Percentiles rank a stretch among this genome's conserved stretches.
phyloP scores from a whole-genome alignment of 2,113 vertebrate genomes.

The Bujurquina vittata region DNA sequence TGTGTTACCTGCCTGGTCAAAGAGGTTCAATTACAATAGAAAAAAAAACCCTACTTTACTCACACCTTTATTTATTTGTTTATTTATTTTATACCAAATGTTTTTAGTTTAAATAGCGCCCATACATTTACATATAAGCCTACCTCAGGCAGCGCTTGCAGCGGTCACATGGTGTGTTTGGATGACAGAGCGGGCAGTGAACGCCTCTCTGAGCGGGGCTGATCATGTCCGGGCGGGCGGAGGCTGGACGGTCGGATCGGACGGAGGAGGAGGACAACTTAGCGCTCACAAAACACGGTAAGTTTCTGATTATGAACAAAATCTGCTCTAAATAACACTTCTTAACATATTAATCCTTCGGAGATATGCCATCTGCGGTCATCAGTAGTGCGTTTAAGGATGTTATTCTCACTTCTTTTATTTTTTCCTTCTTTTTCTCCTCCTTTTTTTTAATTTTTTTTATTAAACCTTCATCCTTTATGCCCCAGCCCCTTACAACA shows the following conservation, averaged over 20 bases:
- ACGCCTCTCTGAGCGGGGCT: conserved; percentile 52
- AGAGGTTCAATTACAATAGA: neutral
- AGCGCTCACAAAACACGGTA: conserved; percentile 35
- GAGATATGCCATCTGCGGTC: neutral
- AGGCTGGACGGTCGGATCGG: conserved; percentile 30
- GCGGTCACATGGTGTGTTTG: conserved; percentile 27
- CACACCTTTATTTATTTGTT: neutral
- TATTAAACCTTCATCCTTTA: neutral
- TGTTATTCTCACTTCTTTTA: neutral
- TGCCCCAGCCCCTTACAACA: neutral
- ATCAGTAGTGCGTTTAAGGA: neutral
- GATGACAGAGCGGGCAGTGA: conserved; percentile 44
- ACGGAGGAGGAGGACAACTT: conserved; percentile 25
- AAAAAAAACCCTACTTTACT: neutral
- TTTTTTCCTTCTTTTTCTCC: neutral
- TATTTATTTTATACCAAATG: neutral
- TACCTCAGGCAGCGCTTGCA: neutral
- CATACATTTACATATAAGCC: neutral
- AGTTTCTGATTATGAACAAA: conserved; percentile 1
- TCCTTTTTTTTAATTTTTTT: neutral
- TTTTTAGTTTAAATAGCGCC: neutral
- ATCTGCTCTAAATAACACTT: neutral
- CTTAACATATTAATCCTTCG: neutral
- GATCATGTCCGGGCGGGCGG: conserved; percentile 11
- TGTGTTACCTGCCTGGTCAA: neutral